phyloP scores from a whole-genome alignment of 2,113 vertebrate species.

The Formicarius rufipectus region DNA sequence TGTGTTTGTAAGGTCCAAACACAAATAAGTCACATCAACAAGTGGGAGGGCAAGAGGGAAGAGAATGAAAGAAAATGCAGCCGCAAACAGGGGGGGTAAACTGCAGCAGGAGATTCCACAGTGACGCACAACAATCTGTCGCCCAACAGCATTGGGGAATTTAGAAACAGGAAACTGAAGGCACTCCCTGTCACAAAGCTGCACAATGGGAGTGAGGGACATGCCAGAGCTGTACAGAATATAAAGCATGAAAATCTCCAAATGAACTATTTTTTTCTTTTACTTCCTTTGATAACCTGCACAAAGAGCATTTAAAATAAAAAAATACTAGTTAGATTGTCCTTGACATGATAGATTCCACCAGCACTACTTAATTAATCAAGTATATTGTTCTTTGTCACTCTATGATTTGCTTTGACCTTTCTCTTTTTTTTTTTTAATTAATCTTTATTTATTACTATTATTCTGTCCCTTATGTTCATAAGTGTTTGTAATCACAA shows the following conservation, averaged over 20 bases:
- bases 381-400: neutral
- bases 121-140: neutral
- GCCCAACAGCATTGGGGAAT: fast-evolving
- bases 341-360: neutral
- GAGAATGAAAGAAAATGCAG: neutral
- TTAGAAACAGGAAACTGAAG: neutral
- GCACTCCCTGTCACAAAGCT: neutral
- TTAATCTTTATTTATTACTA: neutral
- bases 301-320: neutral
- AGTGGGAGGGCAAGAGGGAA: neutral
- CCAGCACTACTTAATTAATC: neutral
- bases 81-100: neutral
- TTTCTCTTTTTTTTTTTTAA: neutral
- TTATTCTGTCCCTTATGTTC: neutral
- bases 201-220: neutral
- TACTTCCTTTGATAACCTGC: neutral
- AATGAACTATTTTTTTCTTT: neutral
- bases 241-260: neutral
- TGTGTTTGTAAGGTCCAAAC: fast-evolving
- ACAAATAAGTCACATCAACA: neutral
- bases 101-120: neutral
- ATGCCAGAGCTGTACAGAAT: neutral
- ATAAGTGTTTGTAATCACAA: neutral
- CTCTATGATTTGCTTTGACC: neutral
- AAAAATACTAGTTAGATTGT: neutral